Conservation (phyloP, 2,888 invertebrate species). For the Trypoxylon attenuatum region DNA sequence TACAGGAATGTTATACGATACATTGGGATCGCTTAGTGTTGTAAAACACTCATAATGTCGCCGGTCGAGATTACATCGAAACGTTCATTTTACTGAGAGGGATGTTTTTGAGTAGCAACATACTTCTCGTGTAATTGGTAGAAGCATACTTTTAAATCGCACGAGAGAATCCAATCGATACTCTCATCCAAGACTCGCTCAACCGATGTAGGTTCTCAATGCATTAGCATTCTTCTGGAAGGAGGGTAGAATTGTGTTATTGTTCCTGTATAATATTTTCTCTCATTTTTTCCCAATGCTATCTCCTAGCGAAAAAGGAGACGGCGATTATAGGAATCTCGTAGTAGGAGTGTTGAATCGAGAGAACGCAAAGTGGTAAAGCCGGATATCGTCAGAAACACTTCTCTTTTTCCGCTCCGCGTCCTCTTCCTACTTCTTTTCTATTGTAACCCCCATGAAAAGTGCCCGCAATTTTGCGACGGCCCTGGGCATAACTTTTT, state of each 20-base stretch:
- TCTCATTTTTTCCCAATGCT: background rate
- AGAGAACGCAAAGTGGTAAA: too few relatives aligned
- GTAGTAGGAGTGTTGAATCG: background rate
- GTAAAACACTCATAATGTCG: too few relatives aligned
- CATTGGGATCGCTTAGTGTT: too few relatives aligned
- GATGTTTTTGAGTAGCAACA: too few relatives aligned
- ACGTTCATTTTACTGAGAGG: too few relatives aligned
- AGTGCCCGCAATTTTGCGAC: conserved; percentile 42
- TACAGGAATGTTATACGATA: too few relatives aligned
- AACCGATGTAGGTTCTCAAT: background rate
- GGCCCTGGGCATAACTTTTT: conserved; percentile 64
- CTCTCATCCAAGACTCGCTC: background rate
- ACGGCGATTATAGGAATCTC: background rate
- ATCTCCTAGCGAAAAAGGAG: background rate
- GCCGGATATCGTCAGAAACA: conserved; percentile 41
- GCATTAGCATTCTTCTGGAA: background rate
- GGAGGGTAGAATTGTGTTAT: background rate
- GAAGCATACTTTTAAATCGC: too few relatives aligned
- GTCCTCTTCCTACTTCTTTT: conserved; percentile 14
- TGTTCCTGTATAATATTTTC: too few relatives aligned
- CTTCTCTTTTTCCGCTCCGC: conserved; percentile 10
- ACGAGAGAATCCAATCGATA: conserved; percentile 1
- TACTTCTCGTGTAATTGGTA: too few relatives aligned
- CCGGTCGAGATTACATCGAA: too few relatives aligned
- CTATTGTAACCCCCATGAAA: conserved; percentile 15